Evolutionary conservation across 1,140 invertebrate species (phyloP).

Genomic region (Drosophila orena): DNA sequence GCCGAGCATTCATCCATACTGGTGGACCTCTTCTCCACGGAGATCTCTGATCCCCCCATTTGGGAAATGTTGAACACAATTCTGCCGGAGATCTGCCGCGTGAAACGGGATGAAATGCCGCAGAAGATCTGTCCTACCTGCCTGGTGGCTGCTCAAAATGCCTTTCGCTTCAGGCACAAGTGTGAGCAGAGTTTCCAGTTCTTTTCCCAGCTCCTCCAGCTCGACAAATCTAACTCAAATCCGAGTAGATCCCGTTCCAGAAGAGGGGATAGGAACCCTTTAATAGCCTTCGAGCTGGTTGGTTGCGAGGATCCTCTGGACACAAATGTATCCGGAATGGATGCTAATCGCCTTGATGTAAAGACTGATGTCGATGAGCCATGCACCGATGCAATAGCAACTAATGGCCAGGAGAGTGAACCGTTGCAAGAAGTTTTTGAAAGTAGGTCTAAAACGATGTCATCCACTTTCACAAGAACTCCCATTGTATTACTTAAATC

Average conservation of each 20-base stretch:
- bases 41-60: constrained; percentile 24
- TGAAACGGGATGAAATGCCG: constrained; percentile 30
- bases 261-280: background rate
- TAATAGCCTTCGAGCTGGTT: constrained; percentile 15
- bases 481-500: no score
- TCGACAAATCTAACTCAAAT: background rate
- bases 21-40: constrained; percentile 32
- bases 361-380: constrained; percentile 8
- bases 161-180: constrained; percentile 33
- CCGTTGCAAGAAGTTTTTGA: background rate
- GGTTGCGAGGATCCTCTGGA: constrained; percentile 24
- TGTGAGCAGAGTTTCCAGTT: constrained; percentile 38
- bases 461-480: no score
- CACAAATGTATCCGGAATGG: background rate
- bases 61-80: constrained; percentile 38
- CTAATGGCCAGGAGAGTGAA: background rate
- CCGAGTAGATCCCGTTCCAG: background rate
- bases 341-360: background rate
- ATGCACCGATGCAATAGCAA: background rate
- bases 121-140: constrained; percentile 43
- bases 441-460: background rate
- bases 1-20: constrained; percentile 16
- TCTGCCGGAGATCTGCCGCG: constrained; percentile 18
- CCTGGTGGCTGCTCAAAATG: constrained; percentile 36
- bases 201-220: constrained; percentile 23